Conservation (phyloP, 2,113 vertebrate genomes). For the Clarias gariepinus region DNA sequence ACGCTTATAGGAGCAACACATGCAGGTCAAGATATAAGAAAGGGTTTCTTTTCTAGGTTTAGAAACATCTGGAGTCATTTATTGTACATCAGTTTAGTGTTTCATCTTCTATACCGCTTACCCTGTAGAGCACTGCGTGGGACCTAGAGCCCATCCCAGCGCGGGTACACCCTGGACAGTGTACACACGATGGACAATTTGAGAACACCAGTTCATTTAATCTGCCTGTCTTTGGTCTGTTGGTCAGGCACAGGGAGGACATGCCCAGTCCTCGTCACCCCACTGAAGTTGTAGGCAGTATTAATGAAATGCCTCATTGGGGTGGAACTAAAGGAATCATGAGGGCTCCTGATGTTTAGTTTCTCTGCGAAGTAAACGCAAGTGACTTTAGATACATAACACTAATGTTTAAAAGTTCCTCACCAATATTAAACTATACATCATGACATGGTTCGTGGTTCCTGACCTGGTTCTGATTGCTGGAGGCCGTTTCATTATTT, state of each 20-base stretch:
- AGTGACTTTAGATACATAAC: no score
- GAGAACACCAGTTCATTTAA: no score
- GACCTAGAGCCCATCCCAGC: no score
- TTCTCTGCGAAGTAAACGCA: background rate
- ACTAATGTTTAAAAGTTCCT: background rate
- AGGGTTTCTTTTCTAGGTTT: background rate
- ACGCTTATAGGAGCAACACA: background rate
- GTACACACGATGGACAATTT: no score
- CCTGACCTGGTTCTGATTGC: background rate
- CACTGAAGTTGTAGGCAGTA: background rate
- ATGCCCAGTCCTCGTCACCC: background rate
- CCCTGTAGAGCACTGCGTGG: no score
- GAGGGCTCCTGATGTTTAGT: background rate
- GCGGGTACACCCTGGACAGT: no score
- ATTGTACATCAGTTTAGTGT: background rate
- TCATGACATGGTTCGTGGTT: background rate
- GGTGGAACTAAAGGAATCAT: slow-evolving; percentile 1
- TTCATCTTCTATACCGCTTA: no score
- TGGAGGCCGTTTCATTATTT: slow-evolving; percentile 1
- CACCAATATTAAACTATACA: background rate
- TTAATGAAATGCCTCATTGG: slow-evolving; percentile 49
- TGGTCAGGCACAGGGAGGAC: no score
- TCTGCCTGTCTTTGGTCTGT: no score
- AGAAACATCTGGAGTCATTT: background rate
- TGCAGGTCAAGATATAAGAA: background rate